Conservation (phyloP, 2,113 vertebrate genomes). For the Clarias gariepinus region DNA sequence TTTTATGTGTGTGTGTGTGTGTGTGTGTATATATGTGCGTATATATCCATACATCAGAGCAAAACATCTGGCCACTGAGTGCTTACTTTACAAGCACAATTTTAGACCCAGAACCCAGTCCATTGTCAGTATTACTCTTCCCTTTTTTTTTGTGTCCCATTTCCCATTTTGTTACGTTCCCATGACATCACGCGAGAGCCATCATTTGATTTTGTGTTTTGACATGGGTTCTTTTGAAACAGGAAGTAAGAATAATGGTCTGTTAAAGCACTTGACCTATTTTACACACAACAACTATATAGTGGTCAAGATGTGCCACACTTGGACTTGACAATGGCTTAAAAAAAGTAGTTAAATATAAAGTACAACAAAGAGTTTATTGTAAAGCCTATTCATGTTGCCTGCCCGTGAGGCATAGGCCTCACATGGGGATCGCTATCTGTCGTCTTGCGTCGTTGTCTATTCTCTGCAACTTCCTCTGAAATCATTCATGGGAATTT, state of each 20-base stretch:
- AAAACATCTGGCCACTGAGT: neutral
- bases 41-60: neutral
- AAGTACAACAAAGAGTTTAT: neutral
- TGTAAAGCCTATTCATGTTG: no score
- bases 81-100: neutral
- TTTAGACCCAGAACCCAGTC: neutral
- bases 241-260: neutral
- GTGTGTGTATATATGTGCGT: no score
- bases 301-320: neutral
- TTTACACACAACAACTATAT: neutral
- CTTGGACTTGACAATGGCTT: neutral
- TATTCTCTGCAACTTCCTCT: no score
- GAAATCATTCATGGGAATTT: no score
- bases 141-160: neutral
- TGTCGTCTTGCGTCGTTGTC: no score
- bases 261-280: neutral
- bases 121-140: neutral
- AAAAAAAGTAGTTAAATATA: neutral
- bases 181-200: neutral
- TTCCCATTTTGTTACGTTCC: neutral
- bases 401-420: no score
- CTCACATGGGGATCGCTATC: no score
- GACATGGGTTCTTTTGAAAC: neutral
- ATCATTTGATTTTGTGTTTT: neutral
- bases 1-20: no score